These are phyloP conservation scores for Syngnathus scovelli DNA, from an alignment of 2,113 vertebrate genomes.

Conservation along the genomic window DNA sequence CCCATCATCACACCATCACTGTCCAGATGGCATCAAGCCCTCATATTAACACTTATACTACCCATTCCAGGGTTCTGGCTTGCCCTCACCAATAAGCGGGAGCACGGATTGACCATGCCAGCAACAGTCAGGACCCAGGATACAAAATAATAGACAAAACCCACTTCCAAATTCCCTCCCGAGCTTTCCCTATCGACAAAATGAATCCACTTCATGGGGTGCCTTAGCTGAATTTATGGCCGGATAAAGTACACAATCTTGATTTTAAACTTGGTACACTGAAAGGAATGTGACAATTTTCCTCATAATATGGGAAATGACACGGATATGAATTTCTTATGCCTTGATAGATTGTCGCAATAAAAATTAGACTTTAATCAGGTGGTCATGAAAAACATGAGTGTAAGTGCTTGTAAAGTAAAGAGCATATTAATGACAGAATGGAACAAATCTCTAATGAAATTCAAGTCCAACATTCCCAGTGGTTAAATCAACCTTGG, in stretches of 20 bases:
- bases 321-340: constrained; percentile 19
- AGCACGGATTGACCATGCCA: constrained; percentile 61
- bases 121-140: constrained; percentile 54
- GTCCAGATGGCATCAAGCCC: constrained; percentile 71
- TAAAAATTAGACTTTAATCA: constrained; percentile 12
- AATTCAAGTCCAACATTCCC: constrained; percentile 24
- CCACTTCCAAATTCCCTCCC: constrained; percentile 56
- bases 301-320: not conserved
- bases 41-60: constrained; percentile 54
- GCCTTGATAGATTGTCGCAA: constrained; percentile 30
- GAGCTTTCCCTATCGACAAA: constrained; percentile 53
- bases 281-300: constrained; percentile 23
- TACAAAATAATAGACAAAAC: constrained; percentile 53
- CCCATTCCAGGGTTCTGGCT: constrained; percentile 60
- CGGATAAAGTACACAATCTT: constrained; percentile 24
- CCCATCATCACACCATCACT: constrained; percentile 46
- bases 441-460: constrained; percentile 42
- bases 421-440: constrained; percentile 27
- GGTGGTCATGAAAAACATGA: constrained; percentile 9
- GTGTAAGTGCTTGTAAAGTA: constrained; percentile 23
- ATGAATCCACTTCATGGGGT: constrained; percentile 48
- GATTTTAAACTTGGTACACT: constrained; percentile 39
- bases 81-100: constrained; percentile 35
- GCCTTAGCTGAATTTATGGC: constrained; percentile 39
- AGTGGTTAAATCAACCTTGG: constrained; percentile 37